Percentiles rank a stretch among this genome's conserved stretches.
These are phyloP conservation scores for Pungitius pungitius DNA, from an alignment of 2,113 vertebrate species.

Conservation along the genomic window DNA sequence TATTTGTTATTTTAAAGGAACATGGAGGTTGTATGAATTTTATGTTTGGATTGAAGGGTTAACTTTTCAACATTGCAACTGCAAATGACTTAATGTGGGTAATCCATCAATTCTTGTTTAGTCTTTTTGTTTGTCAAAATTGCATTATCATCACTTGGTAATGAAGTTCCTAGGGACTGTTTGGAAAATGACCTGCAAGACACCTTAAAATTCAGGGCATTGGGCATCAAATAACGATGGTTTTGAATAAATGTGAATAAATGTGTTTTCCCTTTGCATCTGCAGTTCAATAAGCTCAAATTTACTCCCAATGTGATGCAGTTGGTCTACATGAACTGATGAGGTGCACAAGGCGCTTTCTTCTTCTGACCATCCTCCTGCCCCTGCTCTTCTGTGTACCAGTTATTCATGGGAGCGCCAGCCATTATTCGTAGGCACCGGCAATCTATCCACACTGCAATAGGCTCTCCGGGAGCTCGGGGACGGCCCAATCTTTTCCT, in stretches of 20 bases:
- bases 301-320: constrained; percentile 33
- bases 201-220: not conserved
- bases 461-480: constrained; percentile 49
- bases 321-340: constrained; percentile 43
- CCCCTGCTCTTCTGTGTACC: constrained; percentile 36
- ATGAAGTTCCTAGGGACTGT: constrained; percentile 19
- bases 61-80: not conserved
- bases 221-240: constrained; percentile 8
- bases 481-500: constrained; percentile 64
- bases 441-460: constrained; percentile 64
- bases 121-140: constrained; percentile 4
- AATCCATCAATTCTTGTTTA: constrained; percentile 19
- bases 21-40: not conserved
- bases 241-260: constrained; percentile 16
- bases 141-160: constrained; percentile 19
- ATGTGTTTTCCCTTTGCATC: constrained; percentile 39
- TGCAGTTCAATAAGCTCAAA: constrained; percentile 38
- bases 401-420: constrained; percentile 65
- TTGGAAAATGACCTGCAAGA: not conserved
- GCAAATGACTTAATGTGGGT: not conserved
- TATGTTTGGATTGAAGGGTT: not conserved
- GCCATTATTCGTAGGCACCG: constrained; percentile 60
- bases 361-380: constrained; percentile 44
- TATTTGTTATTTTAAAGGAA: constrained; percentile 1
- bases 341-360: constrained; percentile 14